Percentiles rank a stretch among this genome's conserved stretches.
phyloP scores from a whole-genome alignment of 1,140 invertebrate genomes.

The Caenorhabditis inopinata region DNA sequence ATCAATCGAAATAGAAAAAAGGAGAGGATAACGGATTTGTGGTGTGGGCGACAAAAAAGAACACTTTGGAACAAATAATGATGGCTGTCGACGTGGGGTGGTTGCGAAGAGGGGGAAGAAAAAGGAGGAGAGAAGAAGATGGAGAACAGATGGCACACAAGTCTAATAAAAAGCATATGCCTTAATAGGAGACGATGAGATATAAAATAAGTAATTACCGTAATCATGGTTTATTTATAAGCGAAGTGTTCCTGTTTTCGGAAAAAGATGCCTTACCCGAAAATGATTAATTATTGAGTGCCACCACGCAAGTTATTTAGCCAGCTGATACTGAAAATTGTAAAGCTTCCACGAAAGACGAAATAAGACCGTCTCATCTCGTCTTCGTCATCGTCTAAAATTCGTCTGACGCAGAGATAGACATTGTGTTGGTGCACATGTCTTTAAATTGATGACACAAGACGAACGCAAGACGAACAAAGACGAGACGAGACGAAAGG shows the following conservation, averaged over 20 bases:
- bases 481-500: no score
- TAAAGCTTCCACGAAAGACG: no score
- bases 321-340: no score
- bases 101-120: background rate
- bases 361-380: no score
- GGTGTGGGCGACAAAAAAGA: background rate
- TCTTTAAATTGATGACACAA: no score
- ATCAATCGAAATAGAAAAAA: background rate
- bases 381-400: no score
- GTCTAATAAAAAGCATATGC: conserved; percentile 25
- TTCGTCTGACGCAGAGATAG: no score
- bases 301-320: no score
- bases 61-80: conserved; percentile 30
- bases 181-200: conserved; percentile 27
- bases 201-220: conserved; percentile 22
- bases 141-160: conserved; percentile 25
- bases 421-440: no score
- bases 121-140: conserved; percentile 16
- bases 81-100: background rate
- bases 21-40: background rate
- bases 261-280: no score
- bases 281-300: no score
- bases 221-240: conserved; percentile 20
- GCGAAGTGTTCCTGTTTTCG: conserved; percentile 2
- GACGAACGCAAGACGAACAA: no score